Evolutionary conservation across 2,797 vertebrate species (phyloP).

Genomic region (Spheniscus humboldti): DNA sequence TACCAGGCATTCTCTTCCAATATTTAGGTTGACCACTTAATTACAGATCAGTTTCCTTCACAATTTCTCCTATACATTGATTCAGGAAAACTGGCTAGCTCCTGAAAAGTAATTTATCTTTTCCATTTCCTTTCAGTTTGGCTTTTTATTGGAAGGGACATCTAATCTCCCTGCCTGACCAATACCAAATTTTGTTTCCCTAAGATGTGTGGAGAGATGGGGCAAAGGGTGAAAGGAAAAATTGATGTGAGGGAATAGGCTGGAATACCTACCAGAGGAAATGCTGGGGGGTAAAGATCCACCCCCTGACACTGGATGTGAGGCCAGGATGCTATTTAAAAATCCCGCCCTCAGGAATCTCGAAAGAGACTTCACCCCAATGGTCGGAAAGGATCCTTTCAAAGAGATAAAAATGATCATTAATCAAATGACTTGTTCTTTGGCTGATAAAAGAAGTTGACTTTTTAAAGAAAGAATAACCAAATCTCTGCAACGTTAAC

Average conservation of each 20-base stretch:
- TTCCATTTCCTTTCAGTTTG: neutral
- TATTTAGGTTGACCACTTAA: neutral
- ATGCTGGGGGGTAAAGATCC: conserved; percentile 77
- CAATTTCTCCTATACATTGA: neutral
- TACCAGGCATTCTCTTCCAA: neutral
- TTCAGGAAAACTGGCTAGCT: neutral
- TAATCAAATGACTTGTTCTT: conserved; percentile 54
- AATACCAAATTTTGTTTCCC: neutral
- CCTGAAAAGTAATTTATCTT: neutral
- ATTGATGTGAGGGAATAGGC: neutral
- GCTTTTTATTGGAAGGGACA: neutral
- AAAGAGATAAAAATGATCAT: conserved; percentile 74
- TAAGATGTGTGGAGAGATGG: neutral
- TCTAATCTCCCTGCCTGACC: neutral
- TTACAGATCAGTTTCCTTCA: neutral
- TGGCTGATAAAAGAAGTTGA: conserved; percentile 37
- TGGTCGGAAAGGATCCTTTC: conserved; percentile 78
- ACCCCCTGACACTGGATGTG: conserved; percentile 74
- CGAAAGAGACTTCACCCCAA: conserved; percentile 78
- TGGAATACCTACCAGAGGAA: conserved; percentile 76
- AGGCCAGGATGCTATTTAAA: conserved; percentile 77
- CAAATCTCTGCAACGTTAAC: neutral
- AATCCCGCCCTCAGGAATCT: conserved; percentile 79
- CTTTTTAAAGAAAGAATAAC: conserved; percentile 39
- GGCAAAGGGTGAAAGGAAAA: neutral